These are phyloP conservation scores for Speoplatyrhinus poulsoni DNA, from an alignment of 2,113 vertebrate genomes.

Conservation along the genomic window DNA sequence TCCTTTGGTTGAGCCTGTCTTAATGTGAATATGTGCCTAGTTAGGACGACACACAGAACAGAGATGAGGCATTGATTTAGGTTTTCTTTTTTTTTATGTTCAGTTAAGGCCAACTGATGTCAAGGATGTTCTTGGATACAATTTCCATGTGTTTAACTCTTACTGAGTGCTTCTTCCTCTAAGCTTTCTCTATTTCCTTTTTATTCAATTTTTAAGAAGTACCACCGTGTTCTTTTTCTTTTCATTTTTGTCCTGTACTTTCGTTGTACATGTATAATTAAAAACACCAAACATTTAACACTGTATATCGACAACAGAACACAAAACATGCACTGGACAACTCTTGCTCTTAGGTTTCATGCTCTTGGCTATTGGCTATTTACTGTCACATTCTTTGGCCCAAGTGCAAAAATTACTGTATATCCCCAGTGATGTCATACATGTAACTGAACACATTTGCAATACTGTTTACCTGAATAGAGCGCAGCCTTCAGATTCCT, in stretches of 20 bases:
- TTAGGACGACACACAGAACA: slow-evolving; percentile 64
- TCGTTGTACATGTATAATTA: no score
- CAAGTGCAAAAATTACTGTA: background rate
- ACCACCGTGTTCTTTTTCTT: no score
- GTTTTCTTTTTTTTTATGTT: slow-evolving; percentile 55
- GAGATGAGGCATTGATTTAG: slow-evolving; percentile 52
- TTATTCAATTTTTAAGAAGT: background rate
- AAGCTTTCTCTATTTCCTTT: background rate
- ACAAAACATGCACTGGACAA: background rate
- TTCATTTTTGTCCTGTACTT: no score
- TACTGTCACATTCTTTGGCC: background rate
- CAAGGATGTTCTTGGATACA: slow-evolving; percentile 14
- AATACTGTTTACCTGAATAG: slow-evolving; percentile 33
- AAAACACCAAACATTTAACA: no score
- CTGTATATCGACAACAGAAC: no score
- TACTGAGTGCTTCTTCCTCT: background rate
- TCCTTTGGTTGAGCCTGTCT: slow-evolving; percentile 64
- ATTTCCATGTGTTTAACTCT: background rate
- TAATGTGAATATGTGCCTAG: slow-evolving; percentile 65
- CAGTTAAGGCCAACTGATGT: slow-evolving; percentile 49
- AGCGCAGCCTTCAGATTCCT: slow-evolving; percentile 1
- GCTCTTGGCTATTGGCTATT: background rate
- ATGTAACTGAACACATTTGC: background rate
- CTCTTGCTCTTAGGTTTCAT: background rate
- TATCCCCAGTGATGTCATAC: background rate